Base-by-base conservation (phyloP, 2,113 vertebrate species). In the Taxidea taxus region DNA sequence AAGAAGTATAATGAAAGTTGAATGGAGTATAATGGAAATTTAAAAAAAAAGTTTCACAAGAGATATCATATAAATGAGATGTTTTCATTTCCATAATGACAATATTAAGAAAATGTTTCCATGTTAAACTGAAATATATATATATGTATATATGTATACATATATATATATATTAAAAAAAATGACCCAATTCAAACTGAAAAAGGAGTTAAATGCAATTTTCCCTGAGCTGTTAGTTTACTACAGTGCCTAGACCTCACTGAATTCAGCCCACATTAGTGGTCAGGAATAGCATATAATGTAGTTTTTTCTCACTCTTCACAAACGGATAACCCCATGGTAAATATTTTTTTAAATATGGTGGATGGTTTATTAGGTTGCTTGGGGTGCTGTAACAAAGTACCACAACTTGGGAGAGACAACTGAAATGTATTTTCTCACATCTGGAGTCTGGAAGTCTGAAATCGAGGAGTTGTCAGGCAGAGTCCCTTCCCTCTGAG, bases 241-340 rank as follows among this genome's bases (percentile, higher is more conserved):
- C 6, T 2, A 21, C 3, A 72, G 7, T 51, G 10, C 4, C 29
- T 62, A 18, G 58, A 14, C 0, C 21, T 72, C 31, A 62, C 0
- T 18, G 14, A 54, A 0, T 3, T 47, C 10, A 94, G 2, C 2
- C 21, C 12, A 49, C 3, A 11, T 25, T 25, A n/a, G 4, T 29
- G 37, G 25, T 47, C 11, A 47, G 44, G 54, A 56, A 29, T 25
- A 51, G 14, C 56, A 80, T 25, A 75, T 27, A 39, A 44, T 16
- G 3, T 8, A 9, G 14, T 42, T 0, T 37, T 66, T 86, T n/a
- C 25, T 6, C 47, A 49, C 6, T 37, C 72, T 90, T 93, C n/a
- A 42, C 39, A 60, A 82, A 6, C 15, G 15, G 11, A 37, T 93
- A 77, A 42, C 29, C 44, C 14, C 27, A 42, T 11, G 11, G 34